Conservation (phyloP, 2,888 invertebrate species). For the Ctena decussata region DNA sequence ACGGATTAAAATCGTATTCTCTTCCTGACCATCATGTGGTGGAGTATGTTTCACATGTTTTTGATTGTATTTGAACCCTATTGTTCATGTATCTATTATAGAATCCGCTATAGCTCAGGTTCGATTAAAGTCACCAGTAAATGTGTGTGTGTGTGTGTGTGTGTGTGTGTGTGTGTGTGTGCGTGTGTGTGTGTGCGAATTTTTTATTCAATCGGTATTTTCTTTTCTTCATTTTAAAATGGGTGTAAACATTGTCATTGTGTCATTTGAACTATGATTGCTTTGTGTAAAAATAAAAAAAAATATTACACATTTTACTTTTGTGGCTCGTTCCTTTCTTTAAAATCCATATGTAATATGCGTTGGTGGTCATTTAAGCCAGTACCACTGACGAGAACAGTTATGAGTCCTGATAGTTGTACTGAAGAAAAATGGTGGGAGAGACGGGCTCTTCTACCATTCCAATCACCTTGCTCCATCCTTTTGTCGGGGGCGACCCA, state of each 20-base stretch:
- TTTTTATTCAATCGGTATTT: not conserved
- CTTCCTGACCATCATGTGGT: too few relatives aligned
- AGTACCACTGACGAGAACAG: not conserved
- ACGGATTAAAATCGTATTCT: too few relatives aligned
- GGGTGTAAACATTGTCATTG: not conserved
- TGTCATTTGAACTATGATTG: not conserved
- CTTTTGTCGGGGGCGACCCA: not conserved
- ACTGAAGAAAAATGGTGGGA: slow-evolving; percentile 4
- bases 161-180: not conserved
- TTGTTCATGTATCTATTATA: too few relatives aligned
- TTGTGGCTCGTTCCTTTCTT: not conserved
- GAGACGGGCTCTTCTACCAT: slow-evolving; percentile 12
- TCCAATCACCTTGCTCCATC: slow-evolving; percentile 9
- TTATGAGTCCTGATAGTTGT: not conserved
- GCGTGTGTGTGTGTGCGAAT: not conserved
- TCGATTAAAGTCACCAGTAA: too few relatives aligned
- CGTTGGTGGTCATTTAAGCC: not conserved
- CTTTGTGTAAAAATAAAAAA: too few relatives aligned
- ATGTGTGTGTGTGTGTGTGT: not conserved
- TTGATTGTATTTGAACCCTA: too few relatives aligned
- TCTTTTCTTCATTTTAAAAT: not conserved
- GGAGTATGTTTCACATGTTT: too few relatives aligned
- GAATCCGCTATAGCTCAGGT: too few relatives aligned
- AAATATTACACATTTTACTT: not conserved
- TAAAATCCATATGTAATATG: not conserved